phyloP scores from a whole-genome alignment of 1,140 invertebrate genomes.

The Lepidurus packardi region DNA sequence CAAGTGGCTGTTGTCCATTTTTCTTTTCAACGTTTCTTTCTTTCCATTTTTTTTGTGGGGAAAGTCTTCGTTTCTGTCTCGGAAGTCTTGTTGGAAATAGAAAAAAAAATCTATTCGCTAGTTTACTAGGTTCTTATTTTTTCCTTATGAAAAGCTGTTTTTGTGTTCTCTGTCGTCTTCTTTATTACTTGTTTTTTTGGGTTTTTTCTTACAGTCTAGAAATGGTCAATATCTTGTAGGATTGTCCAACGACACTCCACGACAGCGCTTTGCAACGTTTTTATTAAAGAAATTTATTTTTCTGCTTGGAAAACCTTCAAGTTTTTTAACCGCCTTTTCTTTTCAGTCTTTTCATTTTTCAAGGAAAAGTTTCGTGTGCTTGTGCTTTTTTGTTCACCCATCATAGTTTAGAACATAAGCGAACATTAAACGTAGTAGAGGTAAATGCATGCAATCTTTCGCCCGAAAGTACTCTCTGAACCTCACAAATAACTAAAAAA shows the following conservation, averaged over 20 bases:
- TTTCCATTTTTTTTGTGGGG: not conserved
- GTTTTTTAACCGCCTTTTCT: not conserved
- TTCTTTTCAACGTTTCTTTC: not conserved
- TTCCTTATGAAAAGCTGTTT: not conserved
- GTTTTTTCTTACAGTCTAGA: constrained; percentile 11
- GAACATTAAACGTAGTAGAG: too few species aligned
- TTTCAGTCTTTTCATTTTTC: too few species aligned
- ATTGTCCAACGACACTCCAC: not conserved
- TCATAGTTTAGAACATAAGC: too few species aligned
- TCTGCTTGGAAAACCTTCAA: not conserved
- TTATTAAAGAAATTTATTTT: not conserved
- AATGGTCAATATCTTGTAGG: constrained; percentile 4
- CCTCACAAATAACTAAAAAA: too few species aligned
- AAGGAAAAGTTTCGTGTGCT: too few species aligned
- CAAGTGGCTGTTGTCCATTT: not conserved
- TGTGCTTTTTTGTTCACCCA: too few species aligned
- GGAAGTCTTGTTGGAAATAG: not conserved
- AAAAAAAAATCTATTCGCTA: not conserved
- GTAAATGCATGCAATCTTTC: too few species aligned
- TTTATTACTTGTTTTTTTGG: not conserved
- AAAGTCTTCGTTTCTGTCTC: not conserved
- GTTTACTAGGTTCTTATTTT: not conserved
- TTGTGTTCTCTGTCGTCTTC: not conserved
- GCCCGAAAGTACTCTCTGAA: too few species aligned
- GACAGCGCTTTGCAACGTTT: not conserved